A percentile compares a stretch with the other conserved stretches of the same genome.
Conservation (phyloP, 2,888 invertebrate genomes). For the Stenodera caucasica region DNA sequence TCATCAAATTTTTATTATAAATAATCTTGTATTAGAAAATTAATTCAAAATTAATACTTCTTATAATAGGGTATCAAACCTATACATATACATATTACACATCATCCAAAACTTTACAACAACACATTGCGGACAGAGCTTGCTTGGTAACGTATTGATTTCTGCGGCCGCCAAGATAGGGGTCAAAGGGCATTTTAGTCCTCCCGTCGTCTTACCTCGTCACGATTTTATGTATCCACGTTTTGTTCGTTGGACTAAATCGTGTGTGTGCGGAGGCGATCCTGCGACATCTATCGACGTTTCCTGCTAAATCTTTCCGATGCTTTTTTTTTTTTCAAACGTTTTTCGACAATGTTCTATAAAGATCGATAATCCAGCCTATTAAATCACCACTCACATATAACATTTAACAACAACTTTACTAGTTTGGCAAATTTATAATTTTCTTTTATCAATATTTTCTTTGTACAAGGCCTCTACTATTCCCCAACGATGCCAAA, state of each 20-base stretch:
- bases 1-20: too few relatives aligned
- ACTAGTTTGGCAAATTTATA: not conserved
- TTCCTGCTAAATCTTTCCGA: conserved; percentile 4
- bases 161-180: conserved; percentile 53
- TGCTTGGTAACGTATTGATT: conserved; percentile 53
- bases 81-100: not conserved
- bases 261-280: conserved; percentile 10
- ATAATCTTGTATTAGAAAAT: too few relatives aligned
- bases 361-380: conserved; percentile 4
- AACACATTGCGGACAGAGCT: conserved; percentile 43
- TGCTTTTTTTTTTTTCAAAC: conserved; percentile 7
- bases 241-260: conserved; percentile 22
- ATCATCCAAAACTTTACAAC: conserved; percentile 23
- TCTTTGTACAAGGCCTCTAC: not conserved
- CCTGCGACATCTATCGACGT: conserved; percentile 21
- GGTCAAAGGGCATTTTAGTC: conserved; percentile 53
- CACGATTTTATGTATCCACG: conserved; percentile 30
- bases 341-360: conserved; percentile 1
- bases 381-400: not conserved
- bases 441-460: not conserved
- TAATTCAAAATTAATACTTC: too few relatives aligned
- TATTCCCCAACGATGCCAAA: not conserved
- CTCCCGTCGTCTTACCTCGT: conserved; percentile 39
- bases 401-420: too few relatives aligned
- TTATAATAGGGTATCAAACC: not conserved